Evolutionary conservation across 1,140 invertebrate species (phyloP).

Genomic region (Archegozetes longisetosus): DNA sequence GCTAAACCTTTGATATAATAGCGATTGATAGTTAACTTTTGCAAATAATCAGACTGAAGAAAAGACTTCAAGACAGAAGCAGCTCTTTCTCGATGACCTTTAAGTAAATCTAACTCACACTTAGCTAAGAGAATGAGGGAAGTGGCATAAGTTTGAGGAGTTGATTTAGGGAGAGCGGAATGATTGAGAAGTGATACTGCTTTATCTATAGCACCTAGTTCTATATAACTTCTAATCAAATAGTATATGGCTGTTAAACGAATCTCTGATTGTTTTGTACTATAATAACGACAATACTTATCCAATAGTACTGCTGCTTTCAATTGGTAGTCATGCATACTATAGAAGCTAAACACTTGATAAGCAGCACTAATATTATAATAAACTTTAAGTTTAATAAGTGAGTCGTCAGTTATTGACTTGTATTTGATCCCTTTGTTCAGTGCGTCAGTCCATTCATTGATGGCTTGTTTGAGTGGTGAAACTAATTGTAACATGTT

Average conservation of each 20-base stretch:
- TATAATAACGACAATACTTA: background rate
- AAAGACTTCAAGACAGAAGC: background rate
- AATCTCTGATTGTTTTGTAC: background rate
- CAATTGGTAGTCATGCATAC: background rate
- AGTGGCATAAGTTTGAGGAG: background rate
- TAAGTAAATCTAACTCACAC: conserved; percentile 3
- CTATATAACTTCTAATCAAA: background rate
- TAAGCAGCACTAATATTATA: background rate
- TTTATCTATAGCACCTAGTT: background rate
- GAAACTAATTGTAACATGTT: background rate
- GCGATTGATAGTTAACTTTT: conserved; percentile 14
- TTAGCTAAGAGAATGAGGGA: background rate
- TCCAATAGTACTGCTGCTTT: background rate
- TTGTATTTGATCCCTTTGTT: background rate
- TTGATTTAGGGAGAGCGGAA: background rate
- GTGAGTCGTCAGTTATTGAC: background rate
- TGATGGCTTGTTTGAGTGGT: background rate
- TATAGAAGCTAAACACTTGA: conserved; percentile 5
- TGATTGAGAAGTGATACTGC: background rate
- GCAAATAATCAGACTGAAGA: conserved; percentile 3
- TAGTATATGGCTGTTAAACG: background rate
- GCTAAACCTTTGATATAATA: conserved; percentile 9
- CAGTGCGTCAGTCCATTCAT: background rate
- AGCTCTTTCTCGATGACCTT: background rate
- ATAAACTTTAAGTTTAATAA: background rate